These are phyloP conservation scores for Cercocebus atys DNA, from an alignment of 2,113 vertebrate genomes.

Conservation along the genomic window DNA sequence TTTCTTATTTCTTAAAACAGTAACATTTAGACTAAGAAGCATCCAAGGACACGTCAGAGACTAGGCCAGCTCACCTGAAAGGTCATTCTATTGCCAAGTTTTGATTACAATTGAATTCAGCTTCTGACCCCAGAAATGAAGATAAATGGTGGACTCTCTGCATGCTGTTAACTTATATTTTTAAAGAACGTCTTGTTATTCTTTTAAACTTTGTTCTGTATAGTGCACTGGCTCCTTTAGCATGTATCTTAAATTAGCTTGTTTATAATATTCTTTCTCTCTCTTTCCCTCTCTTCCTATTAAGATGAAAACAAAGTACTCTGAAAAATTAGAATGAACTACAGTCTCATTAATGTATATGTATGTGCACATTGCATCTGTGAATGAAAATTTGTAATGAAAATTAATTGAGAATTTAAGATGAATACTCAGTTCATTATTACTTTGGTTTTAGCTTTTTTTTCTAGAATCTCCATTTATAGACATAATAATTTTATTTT, in stretches of 20 bases:
- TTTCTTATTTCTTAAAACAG: background rate
- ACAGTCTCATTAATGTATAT: background rate
- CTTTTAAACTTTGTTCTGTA: background rate
- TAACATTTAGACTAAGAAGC: background rate
- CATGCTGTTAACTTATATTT: background rate
- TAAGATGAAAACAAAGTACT: background rate
- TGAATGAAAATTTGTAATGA: background rate
- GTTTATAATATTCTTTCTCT: background rate
- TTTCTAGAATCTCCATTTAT: background rate
- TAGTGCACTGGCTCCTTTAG: background rate
- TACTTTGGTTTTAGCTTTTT: background rate
- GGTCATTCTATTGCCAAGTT: background rate
- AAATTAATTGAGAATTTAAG: background rate
- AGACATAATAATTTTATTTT: background rate
- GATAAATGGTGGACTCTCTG: background rate
- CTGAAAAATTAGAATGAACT: background rate
- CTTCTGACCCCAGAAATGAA: conserved; percentile 52
- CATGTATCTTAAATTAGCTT: background rate
- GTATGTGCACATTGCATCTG: background rate
- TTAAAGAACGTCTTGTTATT: conserved; percentile 17
- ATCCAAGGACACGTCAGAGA: background rate
- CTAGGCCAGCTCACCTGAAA: background rate
- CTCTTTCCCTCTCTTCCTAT: background rate
- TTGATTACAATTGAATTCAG: conserved; percentile 41
- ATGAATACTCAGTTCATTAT: background rate